These are phyloP conservation scores for Chesias legatella DNA, from an alignment of 2,888 invertebrate species.

Conservation along the genomic window DNA sequence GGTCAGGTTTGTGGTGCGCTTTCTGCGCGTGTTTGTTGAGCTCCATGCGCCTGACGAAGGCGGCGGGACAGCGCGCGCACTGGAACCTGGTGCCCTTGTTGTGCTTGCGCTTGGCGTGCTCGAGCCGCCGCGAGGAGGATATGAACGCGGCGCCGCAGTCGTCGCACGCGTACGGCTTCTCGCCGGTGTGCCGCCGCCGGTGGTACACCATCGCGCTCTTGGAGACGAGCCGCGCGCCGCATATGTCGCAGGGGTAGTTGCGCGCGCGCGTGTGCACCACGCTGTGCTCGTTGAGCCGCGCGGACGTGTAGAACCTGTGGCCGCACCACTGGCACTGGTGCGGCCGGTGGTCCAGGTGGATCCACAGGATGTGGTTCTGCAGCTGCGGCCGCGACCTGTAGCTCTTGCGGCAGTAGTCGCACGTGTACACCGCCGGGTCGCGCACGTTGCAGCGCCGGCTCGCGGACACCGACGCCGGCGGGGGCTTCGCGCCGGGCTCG, in stretches of 20 bases:
- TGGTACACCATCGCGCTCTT: slow-evolving; percentile 73
- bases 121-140: slow-evolving; percentile 62
- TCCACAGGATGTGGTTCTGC: slow-evolving; percentile 72
- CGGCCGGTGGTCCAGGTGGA: slow-evolving; percentile 69
- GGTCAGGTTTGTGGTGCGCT: slow-evolving; percentile 35
- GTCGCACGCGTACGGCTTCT: slow-evolving; percentile 64
- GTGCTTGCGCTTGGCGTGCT: slow-evolving; percentile 65
- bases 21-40: slow-evolving; percentile 55
- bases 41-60: slow-evolving; percentile 56
- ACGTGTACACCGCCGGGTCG: slow-evolving; percentile 61
- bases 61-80: slow-evolving; percentile 49
- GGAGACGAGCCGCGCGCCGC: slow-evolving; percentile 67
- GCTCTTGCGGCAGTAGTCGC: slow-evolving; percentile 62
- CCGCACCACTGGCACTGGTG: slow-evolving; percentile 76
- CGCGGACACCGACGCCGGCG: slow-evolving; percentile 44
- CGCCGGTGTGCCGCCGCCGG: slow-evolving; percentile 68
- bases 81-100: slow-evolving; percentile 52
- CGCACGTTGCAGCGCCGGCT: slow-evolving; percentile 57
- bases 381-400: slow-evolving; percentile 62
- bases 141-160: slow-evolving; percentile 67
- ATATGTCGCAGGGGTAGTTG: slow-evolving; percentile 76
- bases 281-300: slow-evolving; percentile 72
- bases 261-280: slow-evolving; percentile 76
- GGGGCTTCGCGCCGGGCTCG: slow-evolving; percentile 64
- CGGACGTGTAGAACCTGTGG: slow-evolving; percentile 73